These are phyloP conservation scores for Bufo bufo DNA, from an alignment of 2,113 vertebrate genomes.

Conservation along the genomic window DNA sequence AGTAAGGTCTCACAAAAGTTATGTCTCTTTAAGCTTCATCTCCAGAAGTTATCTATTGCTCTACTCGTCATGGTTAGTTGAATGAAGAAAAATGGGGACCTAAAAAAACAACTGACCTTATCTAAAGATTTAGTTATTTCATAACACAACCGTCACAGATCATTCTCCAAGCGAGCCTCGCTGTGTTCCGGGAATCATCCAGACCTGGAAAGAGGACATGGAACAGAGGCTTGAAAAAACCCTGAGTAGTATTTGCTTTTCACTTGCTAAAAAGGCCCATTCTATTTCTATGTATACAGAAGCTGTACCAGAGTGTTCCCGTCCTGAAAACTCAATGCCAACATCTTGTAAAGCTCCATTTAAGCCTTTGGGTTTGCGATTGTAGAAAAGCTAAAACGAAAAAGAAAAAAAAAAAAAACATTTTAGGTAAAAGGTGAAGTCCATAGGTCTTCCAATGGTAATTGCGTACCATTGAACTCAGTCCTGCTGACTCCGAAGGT, in stretches of 20 bases:
- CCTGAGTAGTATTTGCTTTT: too few relatives aligned
- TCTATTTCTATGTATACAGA: background rate
- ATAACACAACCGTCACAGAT: conserved; percentile 89
- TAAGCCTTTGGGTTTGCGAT: conserved; percentile 89
- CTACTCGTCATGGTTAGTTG: conserved; percentile 48
- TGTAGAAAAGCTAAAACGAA: conserved; percentile 86
- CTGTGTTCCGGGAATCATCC: conserved; percentile 92
- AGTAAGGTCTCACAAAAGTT: background rate
- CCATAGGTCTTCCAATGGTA: too few relatives aligned
- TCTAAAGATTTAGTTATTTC: conserved; percentile 83
- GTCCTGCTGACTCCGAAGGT: too few relatives aligned
- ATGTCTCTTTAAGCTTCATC: background rate
- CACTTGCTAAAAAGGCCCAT: too few relatives aligned
- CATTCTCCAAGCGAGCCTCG: conserved; percentile 86
- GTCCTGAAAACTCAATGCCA: conserved; percentile 88
- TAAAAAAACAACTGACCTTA: conserved; percentile 80
- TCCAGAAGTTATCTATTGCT: conserved; percentile 49
- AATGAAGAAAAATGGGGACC: conserved; percentile 58
- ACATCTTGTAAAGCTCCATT: conserved; percentile 91
- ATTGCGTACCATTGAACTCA: too few relatives aligned
- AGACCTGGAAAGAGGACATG: conserved; percentile 75
- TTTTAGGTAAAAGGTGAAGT: background rate
- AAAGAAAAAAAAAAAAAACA: too few relatives aligned
- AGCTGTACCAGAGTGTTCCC: conserved; percentile 86
- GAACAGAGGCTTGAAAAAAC: background rate